phyloP scores from a whole-genome alignment of 1,140 invertebrate species.

The Eciton burchellii region DNA sequence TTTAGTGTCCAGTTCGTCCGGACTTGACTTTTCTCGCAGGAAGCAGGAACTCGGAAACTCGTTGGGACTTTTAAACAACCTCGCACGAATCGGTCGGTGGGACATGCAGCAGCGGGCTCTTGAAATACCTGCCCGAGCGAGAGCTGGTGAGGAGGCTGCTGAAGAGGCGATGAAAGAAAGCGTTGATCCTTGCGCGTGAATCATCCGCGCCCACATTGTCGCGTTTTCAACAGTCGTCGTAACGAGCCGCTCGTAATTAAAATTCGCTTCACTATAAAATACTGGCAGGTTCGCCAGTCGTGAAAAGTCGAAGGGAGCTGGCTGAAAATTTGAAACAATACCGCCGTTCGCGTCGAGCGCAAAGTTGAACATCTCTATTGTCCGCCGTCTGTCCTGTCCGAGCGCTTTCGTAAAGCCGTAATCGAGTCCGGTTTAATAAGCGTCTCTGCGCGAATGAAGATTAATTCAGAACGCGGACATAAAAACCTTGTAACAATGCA shows the following conservation, averaged over 20 bases:
- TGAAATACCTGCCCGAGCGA: background rate
- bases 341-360: no score
- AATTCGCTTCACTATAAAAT: slow-evolving; percentile 38
- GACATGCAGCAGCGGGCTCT: background rate
- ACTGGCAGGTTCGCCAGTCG: slow-evolving; percentile 29
- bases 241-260: slow-evolving; percentile 11
- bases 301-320: slow-evolving; percentile 11
- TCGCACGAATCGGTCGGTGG: background rate
- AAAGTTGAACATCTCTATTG: background rate
- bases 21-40: background rate
- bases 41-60: background rate
- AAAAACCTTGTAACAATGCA: background rate
- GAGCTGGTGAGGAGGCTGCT: background rate
- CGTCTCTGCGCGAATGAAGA: background rate
- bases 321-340: slow-evolving; percentile 10
- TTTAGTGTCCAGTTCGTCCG: background rate
- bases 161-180: slow-evolving; percentile 26
- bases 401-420: background rate
- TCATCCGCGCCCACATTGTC: slow-evolving; percentile 35
- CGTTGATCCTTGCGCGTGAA: slow-evolving; percentile 44
- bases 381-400: background rate
- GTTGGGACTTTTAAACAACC: background rate
- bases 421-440: slow-evolving; percentile 22
- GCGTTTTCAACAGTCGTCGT: background rate
- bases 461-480: background rate